Conservation (phyloP, 2,113 vertebrate species). For the Atherinomorus stipes region DNA sequence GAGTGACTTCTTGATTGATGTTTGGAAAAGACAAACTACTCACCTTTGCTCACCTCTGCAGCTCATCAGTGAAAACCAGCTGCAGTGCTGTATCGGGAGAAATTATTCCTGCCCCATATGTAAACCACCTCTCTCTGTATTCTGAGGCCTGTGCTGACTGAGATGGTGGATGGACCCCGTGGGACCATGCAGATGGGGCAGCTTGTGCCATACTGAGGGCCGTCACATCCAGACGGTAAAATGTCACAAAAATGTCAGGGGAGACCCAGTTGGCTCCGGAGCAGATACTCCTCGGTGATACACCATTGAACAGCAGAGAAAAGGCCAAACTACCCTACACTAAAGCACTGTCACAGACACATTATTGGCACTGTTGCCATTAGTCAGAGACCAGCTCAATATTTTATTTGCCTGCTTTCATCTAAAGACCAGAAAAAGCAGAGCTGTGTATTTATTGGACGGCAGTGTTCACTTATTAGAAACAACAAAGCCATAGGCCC, state of each 20-base stretch:
- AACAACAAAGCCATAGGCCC: constrained; percentile 12
- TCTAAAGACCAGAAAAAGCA: constrained; percentile 15
- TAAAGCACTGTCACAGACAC: constrained; percentile 44
- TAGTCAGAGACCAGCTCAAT: constrained; percentile 36
- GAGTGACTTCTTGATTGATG: too few relatives aligned
- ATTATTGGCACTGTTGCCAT: constrained; percentile 39
- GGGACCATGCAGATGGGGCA: constrained; percentile 70
- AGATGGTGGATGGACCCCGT: constrained; percentile 43
- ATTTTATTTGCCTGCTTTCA: constrained; percentile 39
- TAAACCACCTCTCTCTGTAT: constrained; percentile 39
- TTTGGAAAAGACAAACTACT: neutral
- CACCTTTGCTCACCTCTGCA: constrained; percentile 11
- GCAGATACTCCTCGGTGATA: constrained; percentile 58
- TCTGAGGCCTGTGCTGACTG: constrained; percentile 32
- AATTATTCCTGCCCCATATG: too few relatives aligned
- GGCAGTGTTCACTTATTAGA: neutral
- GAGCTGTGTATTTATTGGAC: constrained; percentile 25
- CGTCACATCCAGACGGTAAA: constrained; percentile 72
- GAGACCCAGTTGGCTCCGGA: constrained; percentile 60
- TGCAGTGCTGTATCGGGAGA: neutral
- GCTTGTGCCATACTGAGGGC: constrained; percentile 61
- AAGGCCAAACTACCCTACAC: constrained; percentile 59
- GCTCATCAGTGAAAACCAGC: constrained; percentile 45
- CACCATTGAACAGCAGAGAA: constrained; percentile 62
- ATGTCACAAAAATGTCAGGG: constrained; percentile 78